Evolutionary conservation across 2,888 invertebrate species (phyloP).

Genomic region (Eupithecia vulgata): DNA sequence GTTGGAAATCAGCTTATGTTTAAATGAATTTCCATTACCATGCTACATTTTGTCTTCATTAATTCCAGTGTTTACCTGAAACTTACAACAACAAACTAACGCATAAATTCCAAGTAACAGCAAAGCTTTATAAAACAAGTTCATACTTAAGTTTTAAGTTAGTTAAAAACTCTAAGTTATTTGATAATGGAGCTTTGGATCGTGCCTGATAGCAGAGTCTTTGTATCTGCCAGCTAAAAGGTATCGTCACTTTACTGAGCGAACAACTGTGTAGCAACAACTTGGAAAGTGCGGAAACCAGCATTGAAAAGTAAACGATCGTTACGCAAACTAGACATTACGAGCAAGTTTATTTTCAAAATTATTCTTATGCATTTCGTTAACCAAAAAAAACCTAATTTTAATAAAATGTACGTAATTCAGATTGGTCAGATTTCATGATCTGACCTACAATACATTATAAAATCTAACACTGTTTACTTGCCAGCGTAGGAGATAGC

Average conservation of each 20-base stretch:
- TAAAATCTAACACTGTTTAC: no score
- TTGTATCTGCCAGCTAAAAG: slow-evolving; percentile 57
- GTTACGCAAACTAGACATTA: not conserved
- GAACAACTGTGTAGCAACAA: slow-evolving; percentile 48
- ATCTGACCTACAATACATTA: no score
- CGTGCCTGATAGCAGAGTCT: slow-evolving; percentile 29
- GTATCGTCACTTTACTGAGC: slow-evolving; percentile 56
- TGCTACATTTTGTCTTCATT: not conserved
- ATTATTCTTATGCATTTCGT: no score
- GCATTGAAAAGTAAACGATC: not conserved
- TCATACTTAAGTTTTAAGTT: slow-evolving; percentile 1
- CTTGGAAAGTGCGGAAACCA: not conserved
- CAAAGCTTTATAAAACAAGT: not conserved
- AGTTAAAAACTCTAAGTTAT: slow-evolving; percentile 11
- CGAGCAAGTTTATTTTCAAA: not conserved
- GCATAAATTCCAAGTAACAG: slow-evolving; percentile 1
- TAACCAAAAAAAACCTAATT: not conserved
- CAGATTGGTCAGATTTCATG: no score
- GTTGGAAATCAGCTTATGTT: not conserved
- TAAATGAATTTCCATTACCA: not conserved
- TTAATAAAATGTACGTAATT: not conserved
- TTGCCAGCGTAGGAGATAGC: no score
- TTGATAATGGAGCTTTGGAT: slow-evolving; percentile 16
- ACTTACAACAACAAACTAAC: slow-evolving; percentile 6
- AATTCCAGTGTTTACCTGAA: not conserved